Evolutionary conservation across 1,140 invertebrate genomes (phyloP), one percentile per base, ranked within the genome.

Genomic region (Lepidurus arcticus): DNA sequence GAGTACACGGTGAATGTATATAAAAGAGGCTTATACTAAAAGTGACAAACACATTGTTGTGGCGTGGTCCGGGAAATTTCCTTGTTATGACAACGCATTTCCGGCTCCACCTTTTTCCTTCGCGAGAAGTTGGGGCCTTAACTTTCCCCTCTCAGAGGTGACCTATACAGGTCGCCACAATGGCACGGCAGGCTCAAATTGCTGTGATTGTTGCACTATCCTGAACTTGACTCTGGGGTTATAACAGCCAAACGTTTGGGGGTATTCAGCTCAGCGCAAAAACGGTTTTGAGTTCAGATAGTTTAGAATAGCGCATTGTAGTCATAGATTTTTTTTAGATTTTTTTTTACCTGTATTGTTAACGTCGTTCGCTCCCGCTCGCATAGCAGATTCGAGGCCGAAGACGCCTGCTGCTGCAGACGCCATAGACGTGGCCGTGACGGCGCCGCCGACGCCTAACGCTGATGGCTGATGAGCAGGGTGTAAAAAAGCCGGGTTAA

Each of bases 401-500:
- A 65, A 65, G 13, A 65, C 75, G n/a, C 78, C 77, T 10, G 75
- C 43, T 65, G 76, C 80, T 44, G 73, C 84, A 79, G 82, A 86
- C 83, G 79, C 85, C 85, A 82, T 87, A 85, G 3, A 84, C 84
- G 7, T 85, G 83, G 84, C 88, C 82, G 79, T 87, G 82, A 84
- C 88, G 84, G 78, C 79, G 26, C 74, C 73, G 74, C 77, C 42
- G 80, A 81, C 65, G 77, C 77, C 77, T 80, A 80, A 44, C 42
- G 78, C 78, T 16, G 73, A 75, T 21, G 78, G 73, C 34, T 78
- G 78, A 16, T 65, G 53, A 13, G 53, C 53, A 13, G 53, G 53
- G 24, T 91, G 93, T 80, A 94, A 87, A 86, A 94, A 94, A 74
- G 92, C 92, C 75, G 81, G 75, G 45, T 80, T 81, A 78, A 82